Evolutionary conservation across 2,888 invertebrate genomes (phyloP).

Genomic region (Tribolium freemani): DNA sequence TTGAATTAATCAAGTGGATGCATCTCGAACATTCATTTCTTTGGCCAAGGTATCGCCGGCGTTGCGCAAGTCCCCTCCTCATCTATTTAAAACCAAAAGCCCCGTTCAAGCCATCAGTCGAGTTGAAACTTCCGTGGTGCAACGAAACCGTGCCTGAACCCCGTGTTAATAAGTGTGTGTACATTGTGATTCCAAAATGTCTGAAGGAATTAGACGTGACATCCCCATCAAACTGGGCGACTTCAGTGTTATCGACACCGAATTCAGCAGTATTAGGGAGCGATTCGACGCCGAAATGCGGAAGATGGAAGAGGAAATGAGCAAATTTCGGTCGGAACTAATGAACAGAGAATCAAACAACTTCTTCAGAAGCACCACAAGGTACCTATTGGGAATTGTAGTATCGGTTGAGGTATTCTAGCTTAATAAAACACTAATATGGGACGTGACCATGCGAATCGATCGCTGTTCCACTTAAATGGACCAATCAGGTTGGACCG

Average conservation of each 20-base stretch:
- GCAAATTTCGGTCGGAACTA: slow-evolving; percentile 91
- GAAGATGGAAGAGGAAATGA: slow-evolving; percentile 99
- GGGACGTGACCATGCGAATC: no score
- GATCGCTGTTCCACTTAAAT: not conserved
- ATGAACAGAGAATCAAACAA: slow-evolving; percentile 94
- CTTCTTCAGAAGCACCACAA: slow-evolving; percentile 90
- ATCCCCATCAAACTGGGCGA: slow-evolving; percentile 95
- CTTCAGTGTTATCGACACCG: slow-evolving; percentile 95
- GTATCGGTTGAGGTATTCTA: slow-evolving; percentile 3
- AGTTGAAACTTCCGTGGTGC: slow-evolving; percentile 7
- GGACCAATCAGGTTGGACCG: not conserved
- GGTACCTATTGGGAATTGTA: slow-evolving; percentile 71
- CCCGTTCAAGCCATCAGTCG: slow-evolving; percentile 46
- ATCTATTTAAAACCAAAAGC: slow-evolving; percentile 63
- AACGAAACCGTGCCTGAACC: not conserved
- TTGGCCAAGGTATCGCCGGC: slow-evolving; percentile 30
- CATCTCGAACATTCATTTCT: slow-evolving; percentile 25
- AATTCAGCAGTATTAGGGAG: slow-evolving; percentile 96
- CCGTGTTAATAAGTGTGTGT: slow-evolving; percentile 17
- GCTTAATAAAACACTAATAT: not conserved
- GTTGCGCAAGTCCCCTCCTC: slow-evolving; percentile 61
- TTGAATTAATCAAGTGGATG: slow-evolving; percentile 20
- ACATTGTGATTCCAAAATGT: slow-evolving; percentile 72
- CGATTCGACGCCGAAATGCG: slow-evolving; percentile 97
- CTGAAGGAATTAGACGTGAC: slow-evolving; percentile 84